Conservation (phyloP, 2,888 invertebrate genomes). For the Ochropleura plecta region DNA sequence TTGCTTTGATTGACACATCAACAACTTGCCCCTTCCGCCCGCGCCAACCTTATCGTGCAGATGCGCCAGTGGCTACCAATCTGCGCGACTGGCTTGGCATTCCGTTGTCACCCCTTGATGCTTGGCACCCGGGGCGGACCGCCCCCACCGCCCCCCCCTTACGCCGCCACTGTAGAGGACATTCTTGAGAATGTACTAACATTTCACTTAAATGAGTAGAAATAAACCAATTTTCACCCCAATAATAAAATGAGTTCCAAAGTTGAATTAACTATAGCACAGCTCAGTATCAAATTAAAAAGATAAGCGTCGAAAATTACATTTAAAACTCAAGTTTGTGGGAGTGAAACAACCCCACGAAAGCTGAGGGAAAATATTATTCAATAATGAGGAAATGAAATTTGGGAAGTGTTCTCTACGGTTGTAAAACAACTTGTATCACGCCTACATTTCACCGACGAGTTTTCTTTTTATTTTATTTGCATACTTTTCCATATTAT, state of each 20-base stretch:
- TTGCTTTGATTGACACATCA: too few species aligned
- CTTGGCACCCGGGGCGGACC: too few species aligned
- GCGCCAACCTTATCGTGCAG: too few species aligned
- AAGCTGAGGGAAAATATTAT: conserved; percentile 53
- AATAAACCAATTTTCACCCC: neutral
- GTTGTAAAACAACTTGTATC: conserved; percentile 40
- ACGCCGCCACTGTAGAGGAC: too few species aligned
- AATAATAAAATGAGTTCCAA: conserved; percentile 28
- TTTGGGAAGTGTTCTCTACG: conserved; percentile 40
- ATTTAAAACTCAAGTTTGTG: conserved; percentile 55
- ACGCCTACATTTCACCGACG: conserved; percentile 31
- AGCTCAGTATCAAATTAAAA: conserved; percentile 37
- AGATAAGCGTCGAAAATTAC: conserved; percentile 49
- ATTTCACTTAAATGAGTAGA: conserved; percentile 6
- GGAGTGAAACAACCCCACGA: conserved; percentile 29
- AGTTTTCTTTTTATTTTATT: conserved; percentile 35
- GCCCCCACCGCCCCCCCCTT: too few species aligned
- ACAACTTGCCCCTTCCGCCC: too few species aligned
- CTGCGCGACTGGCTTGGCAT: too few species aligned
- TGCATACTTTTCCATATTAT: conserved; percentile 25
- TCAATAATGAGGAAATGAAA: conserved; percentile 58
- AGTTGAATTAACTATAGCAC: conserved; percentile 35
- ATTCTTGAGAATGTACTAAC: neutral
- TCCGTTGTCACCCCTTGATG: too few species aligned
- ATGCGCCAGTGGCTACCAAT: too few species aligned